A percentile compares a stretch with the other conserved stretches of the same genome.
phyloP scores from a whole-genome alignment of 2,888 invertebrate species.

The Campoplex nolae region DNA sequence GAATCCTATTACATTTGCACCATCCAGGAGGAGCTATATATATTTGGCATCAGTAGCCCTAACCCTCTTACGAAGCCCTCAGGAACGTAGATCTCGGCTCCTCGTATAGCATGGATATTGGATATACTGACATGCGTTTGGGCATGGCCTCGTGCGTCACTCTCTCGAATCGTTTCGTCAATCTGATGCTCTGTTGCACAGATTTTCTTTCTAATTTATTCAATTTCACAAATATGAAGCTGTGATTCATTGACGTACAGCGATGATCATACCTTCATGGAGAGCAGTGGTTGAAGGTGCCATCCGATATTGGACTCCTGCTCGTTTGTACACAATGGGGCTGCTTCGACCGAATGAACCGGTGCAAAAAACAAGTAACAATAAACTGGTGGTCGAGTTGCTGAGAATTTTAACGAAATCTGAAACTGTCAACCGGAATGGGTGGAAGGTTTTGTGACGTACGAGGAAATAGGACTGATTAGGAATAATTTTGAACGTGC shows the following conservation, averaged over 20 bases:
- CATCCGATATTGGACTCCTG: too few relatives aligned
- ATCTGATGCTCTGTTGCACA: neutral
- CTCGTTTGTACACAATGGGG: too few relatives aligned
- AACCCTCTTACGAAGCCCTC: slow-evolving; percentile 22
- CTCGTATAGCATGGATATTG: slow-evolving; percentile 3
- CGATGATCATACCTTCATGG: too few relatives aligned
- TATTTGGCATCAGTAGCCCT: slow-evolving; percentile 7
- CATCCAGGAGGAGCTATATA: slow-evolving; percentile 18
- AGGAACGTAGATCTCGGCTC: slow-evolving; percentile 16
- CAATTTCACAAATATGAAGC: too few relatives aligned
- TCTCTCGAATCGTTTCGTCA: neutral
- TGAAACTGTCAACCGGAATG: neutral
- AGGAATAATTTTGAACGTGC: neutral
- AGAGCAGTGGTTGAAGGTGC: too few relatives aligned
- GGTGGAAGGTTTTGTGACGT: neutral
- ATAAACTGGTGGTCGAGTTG: neutral
- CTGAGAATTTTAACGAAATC: neutral
- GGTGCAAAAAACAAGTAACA: too few relatives aligned
- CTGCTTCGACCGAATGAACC: too few relatives aligned
- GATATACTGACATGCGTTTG: neutral
- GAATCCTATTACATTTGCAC: slow-evolving; percentile 61
- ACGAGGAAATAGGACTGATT: neutral
- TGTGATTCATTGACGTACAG: too few relatives aligned
- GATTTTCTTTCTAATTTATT: too few relatives aligned
- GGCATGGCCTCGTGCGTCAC: neutral